phyloP scores from a whole-genome alignment of 2,113 vertebrate species.

The Formicarius rufipectus region DNA sequence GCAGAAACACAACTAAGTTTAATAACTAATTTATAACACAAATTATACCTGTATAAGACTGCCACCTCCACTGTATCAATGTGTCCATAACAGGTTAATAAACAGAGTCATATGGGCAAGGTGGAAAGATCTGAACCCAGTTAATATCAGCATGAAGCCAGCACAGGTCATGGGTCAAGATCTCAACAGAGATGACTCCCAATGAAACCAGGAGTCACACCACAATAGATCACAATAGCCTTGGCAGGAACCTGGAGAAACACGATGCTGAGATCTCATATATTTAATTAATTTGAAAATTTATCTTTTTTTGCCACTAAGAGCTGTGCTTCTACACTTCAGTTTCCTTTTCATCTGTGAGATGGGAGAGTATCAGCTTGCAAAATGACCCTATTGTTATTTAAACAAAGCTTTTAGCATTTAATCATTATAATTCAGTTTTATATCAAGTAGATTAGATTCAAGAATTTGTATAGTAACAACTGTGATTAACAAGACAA shows the following conservation, averaged over 20 bases:
- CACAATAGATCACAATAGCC: neutral
- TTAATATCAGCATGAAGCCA: neutral
- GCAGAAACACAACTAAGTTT: neutral
- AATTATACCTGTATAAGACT: neutral
- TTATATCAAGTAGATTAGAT: neutral
- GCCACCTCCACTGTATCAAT: neutral
- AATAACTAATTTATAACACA: neutral
- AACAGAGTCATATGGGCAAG: neutral
- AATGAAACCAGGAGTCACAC: neutral
- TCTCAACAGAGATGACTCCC: neutral
- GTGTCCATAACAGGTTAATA: neutral
- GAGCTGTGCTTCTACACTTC: neutral
- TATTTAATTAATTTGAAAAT: neutral
- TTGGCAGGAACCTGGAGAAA: neutral
- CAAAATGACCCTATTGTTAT: neutral
- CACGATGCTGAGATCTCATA: neutral
- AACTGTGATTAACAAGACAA: conserved; percentile 34
- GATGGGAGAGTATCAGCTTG: neutral
- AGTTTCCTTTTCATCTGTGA: neutral
- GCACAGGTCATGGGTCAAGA: neutral
- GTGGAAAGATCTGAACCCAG: neutral
- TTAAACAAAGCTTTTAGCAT: conserved; percentile 9
- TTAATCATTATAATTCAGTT: conserved; percentile 11
- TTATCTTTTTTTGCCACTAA: neutral
- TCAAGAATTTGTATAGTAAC: neutral